These are phyloP conservation scores for Drosophila mimetica DNA, from an alignment of 2,888 invertebrate species.

Conservation along the genomic window DNA sequence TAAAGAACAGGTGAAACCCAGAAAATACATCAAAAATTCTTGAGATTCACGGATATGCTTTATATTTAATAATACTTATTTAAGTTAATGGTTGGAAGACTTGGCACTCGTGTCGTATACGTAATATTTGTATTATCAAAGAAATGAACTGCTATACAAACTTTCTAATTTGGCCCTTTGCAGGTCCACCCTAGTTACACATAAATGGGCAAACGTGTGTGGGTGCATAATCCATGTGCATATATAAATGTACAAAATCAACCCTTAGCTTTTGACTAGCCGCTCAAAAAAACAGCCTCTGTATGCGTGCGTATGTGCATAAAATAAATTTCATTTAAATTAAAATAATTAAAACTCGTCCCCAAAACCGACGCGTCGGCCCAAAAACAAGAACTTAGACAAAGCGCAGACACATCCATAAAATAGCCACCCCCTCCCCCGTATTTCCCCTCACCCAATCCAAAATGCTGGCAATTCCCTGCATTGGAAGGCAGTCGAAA, in stretches of 20 bases:
- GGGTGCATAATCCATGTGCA: constrained; percentile 62
- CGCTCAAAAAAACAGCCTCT: constrained; percentile 58
- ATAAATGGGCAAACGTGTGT: constrained; percentile 11
- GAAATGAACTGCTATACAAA: too few species aligned
- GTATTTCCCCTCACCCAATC: too few species aligned
- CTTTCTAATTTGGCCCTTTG: constrained; percentile 1
- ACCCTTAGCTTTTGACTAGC: constrained; percentile 58
- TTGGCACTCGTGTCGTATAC: background rate
- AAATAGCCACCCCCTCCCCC: constrained; percentile 3
- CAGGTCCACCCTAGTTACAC: constrained; percentile 26
- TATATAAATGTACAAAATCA: constrained; percentile 52
- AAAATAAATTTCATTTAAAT: constrained; percentile 79
- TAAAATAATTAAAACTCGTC: constrained; percentile 74
- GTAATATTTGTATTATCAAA: background rate
- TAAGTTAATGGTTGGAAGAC: too few species aligned
- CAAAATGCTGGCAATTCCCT: background rate
- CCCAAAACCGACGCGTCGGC: constrained; percentile 8
- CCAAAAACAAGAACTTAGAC: constrained; percentile 62
- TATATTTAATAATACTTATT: too few species aligned
- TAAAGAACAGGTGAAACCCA: too few species aligned
- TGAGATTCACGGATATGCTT: too few species aligned
- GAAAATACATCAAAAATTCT: too few species aligned
- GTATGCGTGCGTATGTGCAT: constrained; percentile 50
- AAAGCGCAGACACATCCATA: constrained; percentile 55
- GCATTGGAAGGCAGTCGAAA: constrained; percentile 26